phyloP scores from a whole-genome alignment of 1,140 invertebrate species.

The Diachasma alloeum region DNA sequence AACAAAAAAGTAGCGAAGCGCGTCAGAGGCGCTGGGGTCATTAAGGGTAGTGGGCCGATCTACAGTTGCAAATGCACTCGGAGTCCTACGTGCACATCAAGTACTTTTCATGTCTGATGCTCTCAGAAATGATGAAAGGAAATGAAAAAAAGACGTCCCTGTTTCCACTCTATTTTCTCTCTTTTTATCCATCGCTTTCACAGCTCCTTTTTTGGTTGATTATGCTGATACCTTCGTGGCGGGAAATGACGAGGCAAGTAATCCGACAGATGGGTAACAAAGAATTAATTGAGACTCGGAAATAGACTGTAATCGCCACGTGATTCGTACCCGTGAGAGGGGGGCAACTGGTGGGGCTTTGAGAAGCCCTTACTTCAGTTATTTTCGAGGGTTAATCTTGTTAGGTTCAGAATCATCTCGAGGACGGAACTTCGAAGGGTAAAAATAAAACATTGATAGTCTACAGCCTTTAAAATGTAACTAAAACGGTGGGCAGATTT shows the following conservation, averaged over 20 bases:
- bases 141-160: background rate
- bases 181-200: background rate
- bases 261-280: background rate
- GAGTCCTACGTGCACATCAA: background rate
- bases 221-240: background rate
- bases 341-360: background rate
- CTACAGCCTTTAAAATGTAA: background rate
- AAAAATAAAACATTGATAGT: background rate
- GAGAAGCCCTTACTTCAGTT: background rate
- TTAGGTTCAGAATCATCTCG: background rate
- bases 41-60: constrained; percentile 20
- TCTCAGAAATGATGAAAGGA: background rate
- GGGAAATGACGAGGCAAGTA: background rate
- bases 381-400: background rate
- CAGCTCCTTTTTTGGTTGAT: background rate
- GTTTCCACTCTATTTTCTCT: background rate
- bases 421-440: background rate
- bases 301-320: background rate
- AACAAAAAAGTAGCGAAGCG: background rate
- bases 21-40: background rate
- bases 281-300: background rate
- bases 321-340: background rate
- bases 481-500: background rate
- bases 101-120: background rate
- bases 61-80: background rate